Evolutionary conservation across 2,113 vertebrate genomes (phyloP).

Genomic region (Eulemur rufifrons): DNA sequence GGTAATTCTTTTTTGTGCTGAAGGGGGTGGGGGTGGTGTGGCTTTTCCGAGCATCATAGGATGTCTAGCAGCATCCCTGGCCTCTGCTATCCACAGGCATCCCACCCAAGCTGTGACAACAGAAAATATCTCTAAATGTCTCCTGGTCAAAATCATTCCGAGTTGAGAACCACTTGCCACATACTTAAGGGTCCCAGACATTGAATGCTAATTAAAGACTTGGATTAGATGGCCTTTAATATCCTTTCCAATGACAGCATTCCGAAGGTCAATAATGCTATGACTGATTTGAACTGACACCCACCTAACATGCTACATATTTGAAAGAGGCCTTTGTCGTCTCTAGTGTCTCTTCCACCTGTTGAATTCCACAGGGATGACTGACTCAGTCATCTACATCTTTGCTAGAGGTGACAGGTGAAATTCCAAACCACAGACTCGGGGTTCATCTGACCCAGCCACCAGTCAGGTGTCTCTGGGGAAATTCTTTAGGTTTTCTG

Average conservation of each 20-base stretch:
- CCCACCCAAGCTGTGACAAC: background rate
- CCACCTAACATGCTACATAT: background rate
- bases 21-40: rapidly evolving
- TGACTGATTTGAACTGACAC: background rate
- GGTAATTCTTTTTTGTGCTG: background rate
- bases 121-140: background rate
- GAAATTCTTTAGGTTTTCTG: background rate
- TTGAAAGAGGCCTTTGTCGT: background rate
- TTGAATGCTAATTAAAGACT: background rate
- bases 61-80: background rate
- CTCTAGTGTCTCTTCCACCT: background rate
- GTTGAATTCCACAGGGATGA: background rate
- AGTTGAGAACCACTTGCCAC: background rate
- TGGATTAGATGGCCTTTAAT: background rate
- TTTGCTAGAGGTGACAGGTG: background rate
- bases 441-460: background rate
- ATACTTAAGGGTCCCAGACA: background rate
- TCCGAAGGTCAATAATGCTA: background rate
- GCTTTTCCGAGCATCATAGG: background rate
- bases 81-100: background rate
- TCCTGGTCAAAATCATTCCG: background rate
- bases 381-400: background rate
- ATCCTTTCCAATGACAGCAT: background rate
- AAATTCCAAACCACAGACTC: background rate
- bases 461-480: background rate